Evolutionary conservation across 30 jellyfish, hydroid and myxozoan genomes (phyloP).

Genomic region (Aurelia sp.): DNA sequence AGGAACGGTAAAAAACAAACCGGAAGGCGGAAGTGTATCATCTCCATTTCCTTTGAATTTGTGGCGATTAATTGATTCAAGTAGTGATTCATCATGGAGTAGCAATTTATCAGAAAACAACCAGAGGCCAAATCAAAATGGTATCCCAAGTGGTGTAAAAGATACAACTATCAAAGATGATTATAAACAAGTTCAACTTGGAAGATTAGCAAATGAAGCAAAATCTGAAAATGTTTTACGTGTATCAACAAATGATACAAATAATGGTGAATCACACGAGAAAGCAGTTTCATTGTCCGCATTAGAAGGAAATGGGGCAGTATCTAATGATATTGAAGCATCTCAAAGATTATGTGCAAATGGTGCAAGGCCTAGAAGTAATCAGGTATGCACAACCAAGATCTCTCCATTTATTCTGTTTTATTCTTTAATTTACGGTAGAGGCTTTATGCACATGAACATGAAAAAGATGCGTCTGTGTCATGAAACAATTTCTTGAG

Average conservation of each 20-base stretch:
- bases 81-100: constrained; percentile 86
- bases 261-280: constrained; percentile 61
- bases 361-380: constrained; percentile 74
- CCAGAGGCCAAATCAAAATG: not conserved
- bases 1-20: not conserved
- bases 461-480: no score
- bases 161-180: not conserved
- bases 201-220: not conserved
- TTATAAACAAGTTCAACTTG: not conserved
- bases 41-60: constrained; percentile 66
- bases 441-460: no score
- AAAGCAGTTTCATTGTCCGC: constrained; percentile 92
- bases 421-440: not conserved
- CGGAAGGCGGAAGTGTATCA: constrained; percentile 4
- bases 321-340: constrained; percentile 9
- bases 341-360: constrained; percentile 11
- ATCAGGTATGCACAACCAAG: constrained; percentile 30
- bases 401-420: not conserved
- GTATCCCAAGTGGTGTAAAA: not conserved
- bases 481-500: no score
- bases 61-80: constrained; percentile 60
- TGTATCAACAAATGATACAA: constrained; percentile 15
- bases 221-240: constrained; percentile 34
- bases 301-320: constrained; percentile 55
- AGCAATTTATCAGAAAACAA: constrained; percentile 17